phyloP scores from a whole-genome alignment of 2,888 invertebrate genomes.

The Machimus atricapillus region DNA sequence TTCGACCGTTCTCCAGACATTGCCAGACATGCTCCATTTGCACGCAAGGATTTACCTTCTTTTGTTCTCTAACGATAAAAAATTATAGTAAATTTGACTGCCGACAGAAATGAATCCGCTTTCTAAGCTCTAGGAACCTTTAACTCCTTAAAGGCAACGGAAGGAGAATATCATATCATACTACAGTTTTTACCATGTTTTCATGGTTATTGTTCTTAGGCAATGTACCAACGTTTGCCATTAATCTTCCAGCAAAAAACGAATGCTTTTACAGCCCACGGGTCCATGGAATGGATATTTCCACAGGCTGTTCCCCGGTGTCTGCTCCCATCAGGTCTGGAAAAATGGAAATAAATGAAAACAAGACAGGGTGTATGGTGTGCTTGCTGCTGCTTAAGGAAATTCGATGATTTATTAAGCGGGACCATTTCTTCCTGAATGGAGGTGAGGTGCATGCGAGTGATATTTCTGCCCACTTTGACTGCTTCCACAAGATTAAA shows the following conservation, averaged over 20 bases:
- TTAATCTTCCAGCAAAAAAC: background rate
- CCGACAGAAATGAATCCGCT: background rate
- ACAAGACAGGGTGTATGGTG: background rate
- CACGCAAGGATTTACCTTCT: background rate
- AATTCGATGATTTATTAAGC: slow-evolving; percentile 11
- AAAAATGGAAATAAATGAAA: background rate
- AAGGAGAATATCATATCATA: background rate
- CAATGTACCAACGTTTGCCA: background rate
- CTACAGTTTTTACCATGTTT: background rate
- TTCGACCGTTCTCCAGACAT: background rate
- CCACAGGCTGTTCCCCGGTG: background rate
- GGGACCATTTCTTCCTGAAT: background rate
- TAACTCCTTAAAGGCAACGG: background rate
- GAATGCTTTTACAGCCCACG: background rate
- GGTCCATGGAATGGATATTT: background rate
- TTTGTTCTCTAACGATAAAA: background rate
- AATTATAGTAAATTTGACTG: background rate
- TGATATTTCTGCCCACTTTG: slow-evolving; percentile 10
- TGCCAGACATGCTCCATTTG: background rate
- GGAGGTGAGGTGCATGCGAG: background rate
- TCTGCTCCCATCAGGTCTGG: background rate
- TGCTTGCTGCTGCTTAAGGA: background rate
- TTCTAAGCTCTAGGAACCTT: background rate
- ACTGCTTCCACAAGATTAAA: slow-evolving; percentile 25
- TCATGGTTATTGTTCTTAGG: background rate